phyloP scores from a whole-genome alignment of 1,140 invertebrate species.

The Zaprionus camerounensis region DNA sequence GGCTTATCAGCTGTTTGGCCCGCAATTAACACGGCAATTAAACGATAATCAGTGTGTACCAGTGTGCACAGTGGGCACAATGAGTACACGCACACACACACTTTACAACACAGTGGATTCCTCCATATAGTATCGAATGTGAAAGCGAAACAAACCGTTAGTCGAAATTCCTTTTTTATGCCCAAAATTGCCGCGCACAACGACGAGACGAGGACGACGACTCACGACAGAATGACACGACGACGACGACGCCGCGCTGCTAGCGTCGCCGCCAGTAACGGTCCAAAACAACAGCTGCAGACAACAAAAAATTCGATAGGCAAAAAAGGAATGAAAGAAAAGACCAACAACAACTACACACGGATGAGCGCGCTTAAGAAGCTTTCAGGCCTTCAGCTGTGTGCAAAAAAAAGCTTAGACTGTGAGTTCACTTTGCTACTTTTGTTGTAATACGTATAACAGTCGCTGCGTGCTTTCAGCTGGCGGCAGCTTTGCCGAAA shows the following conservation, averaged over 20 bases:
- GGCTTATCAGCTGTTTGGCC: constrained; percentile 41
- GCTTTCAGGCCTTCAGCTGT: constrained; percentile 70
- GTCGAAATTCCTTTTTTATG: background rate
- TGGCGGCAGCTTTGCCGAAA: constrained; percentile 8
- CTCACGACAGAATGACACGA: constrained; percentile 68
- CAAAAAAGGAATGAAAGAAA: background rate
- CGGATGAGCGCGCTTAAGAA: constrained; percentile 39
- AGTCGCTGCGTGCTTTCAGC: constrained; percentile 38
- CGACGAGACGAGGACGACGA: constrained; percentile 58
- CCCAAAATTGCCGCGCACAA: constrained; percentile 55
- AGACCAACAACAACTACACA: too few relatives aligned
- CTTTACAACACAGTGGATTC: background rate
- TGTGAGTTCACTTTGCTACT: background rate
- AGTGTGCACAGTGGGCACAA: background rate
- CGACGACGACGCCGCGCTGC: constrained; percentile 6
- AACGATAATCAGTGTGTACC: constrained; percentile 8
- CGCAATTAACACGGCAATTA: constrained; percentile 15
- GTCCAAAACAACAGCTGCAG: constrained; percentile 67
- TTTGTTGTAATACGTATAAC: constrained; percentile 33
- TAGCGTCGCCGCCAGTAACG: constrained; percentile 38
- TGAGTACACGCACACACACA: background rate
- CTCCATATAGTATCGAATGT: constrained; percentile 43
- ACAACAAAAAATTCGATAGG: constrained; percentile 30
- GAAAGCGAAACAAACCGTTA: constrained; percentile 31
- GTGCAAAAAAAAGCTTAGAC: constrained; percentile 44